These are phyloP conservation scores for Ophion obscuratus DNA, from an alignment of 2,888 invertebrate species.

Conservation along the genomic window DNA sequence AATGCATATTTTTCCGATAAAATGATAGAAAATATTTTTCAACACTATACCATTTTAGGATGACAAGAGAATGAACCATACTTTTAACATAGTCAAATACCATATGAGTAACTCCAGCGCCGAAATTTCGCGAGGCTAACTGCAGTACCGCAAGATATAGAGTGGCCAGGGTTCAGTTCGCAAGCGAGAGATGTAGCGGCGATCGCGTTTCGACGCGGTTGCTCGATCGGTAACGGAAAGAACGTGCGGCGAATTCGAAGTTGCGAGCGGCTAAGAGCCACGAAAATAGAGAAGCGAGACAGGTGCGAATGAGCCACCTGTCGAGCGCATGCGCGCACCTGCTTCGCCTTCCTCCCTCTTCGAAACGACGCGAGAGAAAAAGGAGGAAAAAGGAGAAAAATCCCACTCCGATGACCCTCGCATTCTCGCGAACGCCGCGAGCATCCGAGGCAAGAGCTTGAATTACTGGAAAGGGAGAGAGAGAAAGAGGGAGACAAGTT, in stretches of 20 bases:
- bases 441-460: slow-evolving; percentile 30
- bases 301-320: slow-evolving; percentile 55
- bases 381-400: slow-evolving; percentile 20
- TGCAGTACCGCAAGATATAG: background rate
- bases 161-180: background rate
- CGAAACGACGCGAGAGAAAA: slow-evolving; percentile 17
- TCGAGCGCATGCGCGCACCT: slow-evolving; percentile 57
- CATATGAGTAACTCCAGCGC: background rate
- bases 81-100: too few relatives aligned
- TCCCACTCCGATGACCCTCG: slow-evolving; percentile 11
- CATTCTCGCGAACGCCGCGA: slow-evolving; percentile 39
- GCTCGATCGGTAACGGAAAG: background rate
- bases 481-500: background rate
- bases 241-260: background rate
- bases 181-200: background rate
- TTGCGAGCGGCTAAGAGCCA: background rate
- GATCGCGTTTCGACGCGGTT: background rate
- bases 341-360: slow-evolving; percentile 11
- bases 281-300: slow-evolving; percentile 1
- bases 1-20: too few relatives aligned
- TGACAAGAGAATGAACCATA: too few relatives aligned
- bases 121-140: background rate
- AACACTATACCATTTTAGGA: too few relatives aligned
- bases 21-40: too few relatives aligned
- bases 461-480: background rate